These are phyloP conservation scores for Pelodiscus sinensis DNA, from an alignment of 2,113 vertebrate genomes.

Conservation along the genomic window DNA sequence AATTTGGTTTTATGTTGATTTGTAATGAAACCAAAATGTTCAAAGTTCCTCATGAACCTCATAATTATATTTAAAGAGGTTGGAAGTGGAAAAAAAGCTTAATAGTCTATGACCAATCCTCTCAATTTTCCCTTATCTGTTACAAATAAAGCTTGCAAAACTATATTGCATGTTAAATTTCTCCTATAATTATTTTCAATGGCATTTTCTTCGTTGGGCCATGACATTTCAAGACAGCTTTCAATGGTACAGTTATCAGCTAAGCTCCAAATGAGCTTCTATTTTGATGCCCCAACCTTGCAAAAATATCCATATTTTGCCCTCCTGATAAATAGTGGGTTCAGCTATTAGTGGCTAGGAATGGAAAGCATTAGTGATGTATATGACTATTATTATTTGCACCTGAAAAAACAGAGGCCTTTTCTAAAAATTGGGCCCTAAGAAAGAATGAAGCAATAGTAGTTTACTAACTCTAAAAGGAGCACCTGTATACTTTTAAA, in stretches of 20 bases:
- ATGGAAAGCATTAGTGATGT: conserved; percentile 19
- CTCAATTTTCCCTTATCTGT: background rate
- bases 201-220: background rate
- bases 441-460: background rate
- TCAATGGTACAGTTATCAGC: background rate
- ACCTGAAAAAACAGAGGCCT: background rate
- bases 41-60: too few species aligned
- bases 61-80: background rate
- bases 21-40: background rate
- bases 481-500: background rate
- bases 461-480: background rate
- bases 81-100: background rate
- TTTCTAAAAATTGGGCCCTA: background rate
- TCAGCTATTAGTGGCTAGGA: background rate
- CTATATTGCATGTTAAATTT: background rate
- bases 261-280: background rate
- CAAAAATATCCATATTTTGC: background rate
- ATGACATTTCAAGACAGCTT: background rate
- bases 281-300: background rate
- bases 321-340: background rate
- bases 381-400: background rate
- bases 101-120: background rate
- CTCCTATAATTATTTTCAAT: background rate
- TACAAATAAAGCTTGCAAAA: background rate
- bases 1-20: background rate